phyloP scores from a whole-genome alignment of 2,797 vertebrate genomes.

The Ciconia nigra region DNA sequence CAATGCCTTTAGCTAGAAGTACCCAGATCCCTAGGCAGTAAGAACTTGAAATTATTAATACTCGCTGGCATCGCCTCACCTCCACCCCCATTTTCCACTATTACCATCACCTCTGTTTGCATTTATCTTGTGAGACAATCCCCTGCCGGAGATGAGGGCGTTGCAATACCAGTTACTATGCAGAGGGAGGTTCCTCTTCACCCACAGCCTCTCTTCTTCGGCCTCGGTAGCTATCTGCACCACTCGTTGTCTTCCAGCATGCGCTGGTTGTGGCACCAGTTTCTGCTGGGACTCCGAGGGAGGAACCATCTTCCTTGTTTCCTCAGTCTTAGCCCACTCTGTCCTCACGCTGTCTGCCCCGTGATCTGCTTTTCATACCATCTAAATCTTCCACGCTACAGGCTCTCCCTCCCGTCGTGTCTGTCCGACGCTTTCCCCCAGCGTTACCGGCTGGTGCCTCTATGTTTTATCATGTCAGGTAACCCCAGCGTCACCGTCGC shows the following conservation, averaged over 20 bases:
- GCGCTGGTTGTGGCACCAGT: neutral
- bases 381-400: fast-evolving
- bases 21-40: neutral
- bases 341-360: neutral
- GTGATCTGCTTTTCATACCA: fast-evolving
- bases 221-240: fast-evolving
- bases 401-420: neutral
- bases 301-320: neutral
- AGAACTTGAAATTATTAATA: neutral
- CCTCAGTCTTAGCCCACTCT: neutral
- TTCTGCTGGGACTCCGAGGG: neutral
- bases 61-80: neutral
- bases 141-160: neutral
- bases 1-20: neutral
- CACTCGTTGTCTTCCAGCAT: neutral
- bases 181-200: neutral
- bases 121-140: neutral
- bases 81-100: neutral
- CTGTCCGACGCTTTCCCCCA: neutral
- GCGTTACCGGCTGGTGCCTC: neutral
- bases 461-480: fast-evolving
- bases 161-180: fast-evolving
- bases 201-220: neutral
- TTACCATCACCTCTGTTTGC: neutral
- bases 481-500: fast-evolving